Conservation (phyloP, 2,797 vertebrate genomes). For the Enteromius fasciolatus region DNA sequence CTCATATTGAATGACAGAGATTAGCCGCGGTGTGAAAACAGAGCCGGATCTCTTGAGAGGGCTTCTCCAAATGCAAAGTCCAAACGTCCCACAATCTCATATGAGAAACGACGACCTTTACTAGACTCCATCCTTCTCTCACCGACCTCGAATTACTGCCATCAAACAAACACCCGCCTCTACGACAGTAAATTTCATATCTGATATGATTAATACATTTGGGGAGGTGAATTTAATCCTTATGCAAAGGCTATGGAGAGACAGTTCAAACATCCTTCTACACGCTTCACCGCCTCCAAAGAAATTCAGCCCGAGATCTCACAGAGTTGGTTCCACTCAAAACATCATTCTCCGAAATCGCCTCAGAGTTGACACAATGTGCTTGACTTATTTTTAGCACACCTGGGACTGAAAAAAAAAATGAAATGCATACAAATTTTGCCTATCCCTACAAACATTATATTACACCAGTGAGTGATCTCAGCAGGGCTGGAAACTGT, state of each 20-base stretch:
- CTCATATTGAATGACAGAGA: slow-evolving; percentile 49
- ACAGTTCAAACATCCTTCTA: slow-evolving; percentile 58
- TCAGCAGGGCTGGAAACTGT: slow-evolving; percentile 34
- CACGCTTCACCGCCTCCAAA: slow-evolving; percentile 54
- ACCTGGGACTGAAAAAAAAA: slow-evolving; percentile 41
- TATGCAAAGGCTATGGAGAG: slow-evolving; percentile 61
- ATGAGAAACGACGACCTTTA: slow-evolving; percentile 35
- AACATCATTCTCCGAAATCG: slow-evolving; percentile 46
- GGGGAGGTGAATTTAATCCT: slow-evolving; percentile 60
- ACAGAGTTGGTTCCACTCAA: slow-evolving; percentile 44
- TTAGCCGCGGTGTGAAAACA: slow-evolving; percentile 54
- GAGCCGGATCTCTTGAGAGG: slow-evolving; percentile 34
- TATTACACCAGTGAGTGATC: slow-evolving; percentile 41
- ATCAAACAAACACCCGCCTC: slow-evolving; percentile 50
- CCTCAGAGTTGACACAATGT: slow-evolving; percentile 49
- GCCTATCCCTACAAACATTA: slow-evolving; percentile 44
- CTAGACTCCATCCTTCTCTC: slow-evolving; percentile 22
- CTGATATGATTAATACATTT: slow-evolving; percentile 64
- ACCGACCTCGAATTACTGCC: slow-evolving; percentile 12
- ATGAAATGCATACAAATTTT: slow-evolving; percentile 51
- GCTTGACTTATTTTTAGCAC: slow-evolving; percentile 55
- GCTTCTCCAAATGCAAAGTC: slow-evolving; percentile 42
- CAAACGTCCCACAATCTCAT: slow-evolving; percentile 47
- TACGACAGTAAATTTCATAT: slow-evolving; percentile 60
- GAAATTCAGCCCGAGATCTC: slow-evolving; percentile 59